phyloP scores from a whole-genome alignment of 1,140 invertebrate species.

The fruit fly (Drosophila melanogaster) region Release_6_plus_ISO1_MT NT_033779.5:14421501-14422000 shows the following conservation, averaged over 20 bases:
- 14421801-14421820: too few relatives aligned
- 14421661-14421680: conserved; percentile 50
- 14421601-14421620: conserved; percentile 11
- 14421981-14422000: background rate
- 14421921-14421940: background rate
- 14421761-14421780: background rate
- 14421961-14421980: conserved; percentile 3
- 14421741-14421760: conserved; percentile 1
- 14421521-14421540: conserved; percentile 83
- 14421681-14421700: conserved; percentile 23
- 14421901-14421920: background rate
- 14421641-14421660: conserved; percentile 55
- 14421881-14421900: too few relatives aligned
- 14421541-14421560: conserved; percentile 79
- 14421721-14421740: conserved; percentile 4
- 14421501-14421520: conserved; percentile 81
- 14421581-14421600: conserved; percentile 15
- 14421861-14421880: too few relatives aligned
- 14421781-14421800: background rate
- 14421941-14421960: background rate
- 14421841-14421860: too few relatives aligned
- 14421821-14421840: too few relatives aligned
- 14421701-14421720: conserved; percentile 14
- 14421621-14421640: conserved; percentile 55
- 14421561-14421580: conserved; percentile 69